Base-by-base conservation (phyloP, 2,113 vertebrate species). In the Alethe castanea region DNA sequence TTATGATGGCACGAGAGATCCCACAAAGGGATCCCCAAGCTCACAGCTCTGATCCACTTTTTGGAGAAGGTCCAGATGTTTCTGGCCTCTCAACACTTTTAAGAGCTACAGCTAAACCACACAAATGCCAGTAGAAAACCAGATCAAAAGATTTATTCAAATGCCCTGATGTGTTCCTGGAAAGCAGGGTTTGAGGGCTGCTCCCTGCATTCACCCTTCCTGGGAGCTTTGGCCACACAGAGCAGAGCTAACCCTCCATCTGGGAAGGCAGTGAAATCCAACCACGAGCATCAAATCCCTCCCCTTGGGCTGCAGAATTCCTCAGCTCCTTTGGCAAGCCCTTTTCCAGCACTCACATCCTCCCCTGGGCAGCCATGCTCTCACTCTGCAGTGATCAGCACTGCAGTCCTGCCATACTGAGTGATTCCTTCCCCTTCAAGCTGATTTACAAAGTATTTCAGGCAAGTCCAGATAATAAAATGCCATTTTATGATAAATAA, bases 361-460 rank as follows among this genome's bases (percentile, higher is more conserved):
- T 86, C 33, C 20, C 38, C 59, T 40, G 86, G 64, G 66, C 79
- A 73, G 45, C 57, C 2, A 0, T 13, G 29, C 38, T 80, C 73
- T 60, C 78, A 36, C 19, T 19, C 66, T 74, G 73, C 85, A 87
- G 78, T 29, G 29, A 76, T 18, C 76, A 83, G 67, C 47, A 74
- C 56, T 78, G 59, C 53, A 74, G 42, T 83, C 67, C 90, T 92
- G 88, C 52, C 92, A 78, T 2, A 22, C 38, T 56, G 38, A n/a
- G 54, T 85, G 83, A 94, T 90, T 94, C 79, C 74, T 78, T 44
- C 72, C 48, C 56, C 90, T 95, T 95, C 71, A 81, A 86, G 70
- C 67, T 94, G 95, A 97, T 96, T 96, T 95, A 95, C 92, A 93
- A 92, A 95, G 81, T 89, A 65, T 95, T 93, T 90, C 38, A 36